phyloP scores from a whole-genome alignment of 2,888 invertebrate species.

The Euproctis similis region DNA sequence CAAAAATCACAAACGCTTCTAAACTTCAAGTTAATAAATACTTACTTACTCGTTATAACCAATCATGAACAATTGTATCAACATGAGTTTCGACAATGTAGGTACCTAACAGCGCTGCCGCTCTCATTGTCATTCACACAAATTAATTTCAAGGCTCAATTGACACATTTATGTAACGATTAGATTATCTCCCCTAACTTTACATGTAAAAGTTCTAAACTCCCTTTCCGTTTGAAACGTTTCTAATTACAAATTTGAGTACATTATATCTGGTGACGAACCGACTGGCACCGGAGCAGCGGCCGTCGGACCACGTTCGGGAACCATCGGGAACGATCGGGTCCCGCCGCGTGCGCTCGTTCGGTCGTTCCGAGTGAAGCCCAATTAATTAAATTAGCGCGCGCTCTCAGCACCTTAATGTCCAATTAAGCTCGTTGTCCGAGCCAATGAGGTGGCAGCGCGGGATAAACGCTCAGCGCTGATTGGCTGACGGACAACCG shows the following conservation, averaged over 20 bases:
- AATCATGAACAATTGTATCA: too few relatives aligned
- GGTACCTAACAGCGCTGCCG: background rate
- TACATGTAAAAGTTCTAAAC: slow-evolving; percentile 11
- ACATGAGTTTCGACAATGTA: too few relatives aligned
- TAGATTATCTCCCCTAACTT: slow-evolving; percentile 15
- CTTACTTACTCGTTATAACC: too few relatives aligned
- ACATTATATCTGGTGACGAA: slow-evolving; percentile 15
- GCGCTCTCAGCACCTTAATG: slow-evolving; percentile 31
- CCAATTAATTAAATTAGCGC: slow-evolving; percentile 54
- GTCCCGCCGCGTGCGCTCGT: slow-evolving; percentile 6
- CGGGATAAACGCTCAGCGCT: slow-evolving; percentile 29
- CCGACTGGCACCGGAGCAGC: slow-evolving; percentile 5
- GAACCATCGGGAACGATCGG: slow-evolving; percentile 3
- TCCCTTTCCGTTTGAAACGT: slow-evolving; percentile 19
- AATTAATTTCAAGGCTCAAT: slow-evolving; percentile 24
- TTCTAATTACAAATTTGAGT: slow-evolving; percentile 25
- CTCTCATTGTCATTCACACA: slow-evolving; percentile 10
- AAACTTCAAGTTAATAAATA: too few relatives aligned
- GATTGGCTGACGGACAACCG: slow-evolving; percentile 53
- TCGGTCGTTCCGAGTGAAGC: slow-evolving; percentile 25
- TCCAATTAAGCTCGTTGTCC: slow-evolving; percentile 35
- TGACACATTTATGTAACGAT: slow-evolving; percentile 19
- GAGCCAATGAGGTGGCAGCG: slow-evolving; percentile 41
- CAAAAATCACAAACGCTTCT: too few relatives aligned
- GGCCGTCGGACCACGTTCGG: slow-evolving; percentile 10